Percentiles rank a stretch among this genome's conserved stretches.
Evolutionary conservation across 1,140 invertebrate genomes (phyloP).

Genomic region (Doryteuthis pealeii): DNA sequence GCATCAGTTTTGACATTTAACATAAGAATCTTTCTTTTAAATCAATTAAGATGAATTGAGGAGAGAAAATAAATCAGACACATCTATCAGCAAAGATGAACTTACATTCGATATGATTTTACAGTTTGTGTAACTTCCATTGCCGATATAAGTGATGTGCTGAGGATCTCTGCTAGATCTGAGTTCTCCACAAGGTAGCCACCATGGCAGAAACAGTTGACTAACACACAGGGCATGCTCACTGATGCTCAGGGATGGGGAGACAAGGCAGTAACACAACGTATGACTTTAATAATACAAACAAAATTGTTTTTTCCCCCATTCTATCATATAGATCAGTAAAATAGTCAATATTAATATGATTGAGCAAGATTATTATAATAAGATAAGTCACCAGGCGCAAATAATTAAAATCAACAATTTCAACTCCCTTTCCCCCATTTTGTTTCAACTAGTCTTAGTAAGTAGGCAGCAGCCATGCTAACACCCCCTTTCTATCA

Average conservation of each 20-base stretch:
- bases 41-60: no score
- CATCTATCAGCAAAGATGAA: conserved; percentile 10
- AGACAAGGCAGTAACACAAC: background rate
- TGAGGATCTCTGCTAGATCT: conserved; percentile 18
- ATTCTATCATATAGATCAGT: background rate
- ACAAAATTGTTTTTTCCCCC: background rate
- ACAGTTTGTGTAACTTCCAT: conserved; percentile 37
- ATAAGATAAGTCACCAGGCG: background rate
- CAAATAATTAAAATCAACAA: background rate
- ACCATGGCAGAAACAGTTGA: conserved; percentile 31
- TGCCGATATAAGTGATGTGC: conserved; percentile 16
- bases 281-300: background rate
- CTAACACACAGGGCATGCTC: conserved; percentile 19
- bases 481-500: background rate
- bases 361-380: background rate
- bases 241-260: conserved; percentile 1
- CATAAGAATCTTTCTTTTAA: no score
- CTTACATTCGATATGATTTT: conserved; percentile 44
- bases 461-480: background rate
- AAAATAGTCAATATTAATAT: background rate
- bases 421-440: background rate
- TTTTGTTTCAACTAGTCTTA: conserved; percentile 1
- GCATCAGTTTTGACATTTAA: no score
- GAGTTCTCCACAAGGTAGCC: conserved; percentile 26
- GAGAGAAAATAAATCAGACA: no score